Conservation (phyloP, 1,140 invertebrate species). For the Bombus affinis region DNA sequence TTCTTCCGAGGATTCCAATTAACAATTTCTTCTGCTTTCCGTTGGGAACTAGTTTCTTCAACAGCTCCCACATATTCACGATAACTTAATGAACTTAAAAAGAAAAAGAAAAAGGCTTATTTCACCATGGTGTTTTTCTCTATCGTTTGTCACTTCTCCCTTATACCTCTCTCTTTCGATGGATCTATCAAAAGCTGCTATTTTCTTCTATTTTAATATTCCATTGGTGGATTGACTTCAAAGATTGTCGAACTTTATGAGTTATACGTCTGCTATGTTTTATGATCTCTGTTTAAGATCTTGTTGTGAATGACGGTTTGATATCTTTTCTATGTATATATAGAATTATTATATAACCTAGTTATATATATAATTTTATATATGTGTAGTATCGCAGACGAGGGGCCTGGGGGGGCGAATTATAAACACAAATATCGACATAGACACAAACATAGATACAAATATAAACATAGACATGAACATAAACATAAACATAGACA, state of each 20-base stretch:
- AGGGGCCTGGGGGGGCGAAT: accelerated
- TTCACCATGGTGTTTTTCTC: background rate
- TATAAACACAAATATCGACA: accelerated
- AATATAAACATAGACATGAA: too few relatives aligned
- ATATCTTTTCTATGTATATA: background rate
- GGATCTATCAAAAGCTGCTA: background rate
- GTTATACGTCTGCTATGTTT: background rate
- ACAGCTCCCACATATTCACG: background rate
- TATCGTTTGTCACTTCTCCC: background rate
- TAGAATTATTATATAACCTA: background rate
- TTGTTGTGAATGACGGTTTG: background rate
- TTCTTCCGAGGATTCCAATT: slow-evolving; percentile 28
- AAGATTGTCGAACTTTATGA: too few relatives aligned
- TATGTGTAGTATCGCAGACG: too few relatives aligned
- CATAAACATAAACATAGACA: too few relatives aligned
- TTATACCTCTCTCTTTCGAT: background rate
- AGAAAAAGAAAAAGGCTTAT: background rate
- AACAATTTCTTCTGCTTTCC: slow-evolving; percentile 40
- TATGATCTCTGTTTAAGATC: background rate
- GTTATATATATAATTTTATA: background rate
- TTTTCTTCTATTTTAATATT: background rate
- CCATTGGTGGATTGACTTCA: background rate
- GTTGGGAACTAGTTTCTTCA: slow-evolving; percentile 28
- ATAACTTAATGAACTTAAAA: background rate
- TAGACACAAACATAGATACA: too few relatives aligned